Evolutionary conservation across 2,113 vertebrate genomes (phyloP).

Genomic region (Stigmatopora argus): DNA sequence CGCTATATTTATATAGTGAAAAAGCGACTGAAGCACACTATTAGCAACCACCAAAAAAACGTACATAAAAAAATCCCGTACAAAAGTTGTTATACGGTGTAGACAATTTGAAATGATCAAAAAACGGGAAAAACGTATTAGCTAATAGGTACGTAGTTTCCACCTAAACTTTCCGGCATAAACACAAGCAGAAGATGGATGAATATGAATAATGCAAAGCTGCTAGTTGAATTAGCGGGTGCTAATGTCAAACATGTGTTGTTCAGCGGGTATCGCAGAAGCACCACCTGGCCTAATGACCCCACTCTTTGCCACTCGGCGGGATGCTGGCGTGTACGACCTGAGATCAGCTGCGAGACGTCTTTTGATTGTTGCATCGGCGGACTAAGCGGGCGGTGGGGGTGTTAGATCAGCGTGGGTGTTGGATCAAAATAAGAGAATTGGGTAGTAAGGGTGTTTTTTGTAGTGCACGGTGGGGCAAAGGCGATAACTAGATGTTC

Average conservation of each 20-base stretch:
- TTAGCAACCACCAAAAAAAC: too few relatives aligned
- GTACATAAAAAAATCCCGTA: too few relatives aligned
- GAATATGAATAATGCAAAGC: slow-evolving; percentile 36
- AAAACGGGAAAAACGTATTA: too few relatives aligned
- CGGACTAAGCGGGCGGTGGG: slow-evolving; percentile 9
- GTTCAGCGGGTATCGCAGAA: slow-evolving; percentile 54
- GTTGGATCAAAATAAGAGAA: background rate
- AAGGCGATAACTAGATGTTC: background rate
- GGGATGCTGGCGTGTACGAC: slow-evolving; percentile 61
- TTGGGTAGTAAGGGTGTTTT: too few relatives aligned
- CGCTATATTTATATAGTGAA: too few relatives aligned
- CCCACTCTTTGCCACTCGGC: slow-evolving; percentile 65
- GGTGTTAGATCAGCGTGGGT: slow-evolving; percentile 17
- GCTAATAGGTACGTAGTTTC: too few relatives aligned
- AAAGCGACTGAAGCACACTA: too few relatives aligned
- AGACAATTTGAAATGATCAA: too few relatives aligned
- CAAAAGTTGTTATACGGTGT: too few relatives aligned
- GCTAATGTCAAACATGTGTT: slow-evolving; percentile 66
- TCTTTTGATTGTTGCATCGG: slow-evolving; percentile 13
- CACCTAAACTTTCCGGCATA: background rate
- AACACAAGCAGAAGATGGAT: slow-evolving; percentile 23
- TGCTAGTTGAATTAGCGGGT: slow-evolving; percentile 38
- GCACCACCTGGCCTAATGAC: slow-evolving; percentile 64
- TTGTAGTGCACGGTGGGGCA: background rate
- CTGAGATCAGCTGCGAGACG: slow-evolving; percentile 37